phyloP scores from a whole-genome alignment of 2,888 invertebrate genomes.

The Nudaria mundana region DNA sequence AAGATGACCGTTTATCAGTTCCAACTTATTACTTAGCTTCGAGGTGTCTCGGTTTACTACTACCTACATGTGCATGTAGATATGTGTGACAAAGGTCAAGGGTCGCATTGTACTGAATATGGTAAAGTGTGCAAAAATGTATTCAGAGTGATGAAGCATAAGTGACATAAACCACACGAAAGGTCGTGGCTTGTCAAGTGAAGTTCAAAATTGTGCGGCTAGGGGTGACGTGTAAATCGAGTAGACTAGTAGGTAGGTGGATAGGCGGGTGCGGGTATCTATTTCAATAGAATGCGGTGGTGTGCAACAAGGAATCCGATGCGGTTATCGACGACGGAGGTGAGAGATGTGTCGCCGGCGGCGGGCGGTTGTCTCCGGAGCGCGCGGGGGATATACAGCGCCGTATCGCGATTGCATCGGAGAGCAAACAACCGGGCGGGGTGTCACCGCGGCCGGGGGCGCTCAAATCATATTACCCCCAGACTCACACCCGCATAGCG shows the following conservation, averaged over 20 bases:
- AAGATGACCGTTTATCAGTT: slow-evolving; percentile 29
- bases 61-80: neutral
- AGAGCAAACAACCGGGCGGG: slow-evolving; percentile 80
- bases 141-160: slow-evolving; percentile 27
- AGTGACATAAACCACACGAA: slow-evolving; percentile 36
- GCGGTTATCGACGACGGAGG: slow-evolving; percentile 77
- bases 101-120: neutral
- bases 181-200: slow-evolving; percentile 43
- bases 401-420: slow-evolving; percentile 81
- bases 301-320: slow-evolving; percentile 79
- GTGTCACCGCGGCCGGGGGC: slow-evolving; percentile 64
- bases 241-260: slow-evolving; percentile 61
- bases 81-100: neutral
- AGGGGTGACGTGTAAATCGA: slow-evolving; percentile 58
- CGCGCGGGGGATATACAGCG: slow-evolving; percentile 42
- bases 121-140: neutral
- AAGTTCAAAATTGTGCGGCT: slow-evolving; percentile 49
- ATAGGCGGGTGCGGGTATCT: slow-evolving; percentile 63
- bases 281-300: slow-evolving; percentile 77
- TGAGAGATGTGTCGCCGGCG: slow-evolving; percentile 71
- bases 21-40: slow-evolving; percentile 23
- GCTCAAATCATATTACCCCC: slow-evolving; percentile 81
- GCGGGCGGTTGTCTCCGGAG: slow-evolving; percentile 26
- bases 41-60: slow-evolving; percentile 10
- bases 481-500: slow-evolving; percentile 63